Evolutionary conservation across 2,113 vertebrate genomes (phyloP).

Genomic region (Verasper variegatus): DNA sequence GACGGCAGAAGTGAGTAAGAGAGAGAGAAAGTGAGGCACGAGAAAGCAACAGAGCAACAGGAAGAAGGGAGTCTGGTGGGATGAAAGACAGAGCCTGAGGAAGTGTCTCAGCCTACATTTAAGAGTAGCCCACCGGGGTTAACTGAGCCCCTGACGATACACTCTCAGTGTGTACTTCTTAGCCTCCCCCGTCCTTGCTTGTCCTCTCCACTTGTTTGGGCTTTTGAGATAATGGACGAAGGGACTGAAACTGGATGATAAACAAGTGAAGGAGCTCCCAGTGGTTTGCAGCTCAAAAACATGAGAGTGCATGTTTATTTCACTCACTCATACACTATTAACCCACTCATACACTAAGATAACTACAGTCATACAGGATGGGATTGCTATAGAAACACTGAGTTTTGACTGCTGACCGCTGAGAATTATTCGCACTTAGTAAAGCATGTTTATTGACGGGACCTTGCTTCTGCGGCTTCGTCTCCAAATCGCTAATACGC

Average conservation of each 20-base stretch:
- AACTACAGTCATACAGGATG: constrained; percentile 12
- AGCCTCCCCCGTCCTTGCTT: constrained; percentile 3
- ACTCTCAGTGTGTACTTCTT: constrained; percentile 25
- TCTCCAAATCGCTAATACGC: too few relatives aligned
- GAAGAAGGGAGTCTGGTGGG: constrained; percentile 39
- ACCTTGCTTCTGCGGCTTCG: too few relatives aligned
- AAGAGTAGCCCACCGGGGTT: constrained; percentile 60
- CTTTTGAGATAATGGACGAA: constrained; percentile 11
- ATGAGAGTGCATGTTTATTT: constrained; percentile 4
- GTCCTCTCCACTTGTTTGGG: constrained; percentile 27
- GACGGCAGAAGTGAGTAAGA: constrained; percentile 17
- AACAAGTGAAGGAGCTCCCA: constrained; percentile 8
- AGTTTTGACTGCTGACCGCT: too few relatives aligned
- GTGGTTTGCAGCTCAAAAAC: constrained; percentile 11
- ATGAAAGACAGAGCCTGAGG: constrained; percentile 66
- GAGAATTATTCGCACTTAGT: too few relatives aligned
- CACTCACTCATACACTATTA: background rate
- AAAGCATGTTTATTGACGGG: too few relatives aligned
- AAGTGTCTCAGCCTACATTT: constrained; percentile 71
- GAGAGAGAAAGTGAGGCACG: constrained; percentile 27
- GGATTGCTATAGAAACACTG: too few relatives aligned
- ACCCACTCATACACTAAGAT: constrained; percentile 3
- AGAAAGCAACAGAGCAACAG: constrained; percentile 39
- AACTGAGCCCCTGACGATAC: constrained; percentile 44
- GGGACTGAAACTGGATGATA: constrained; percentile 8